Percentiles rank a stretch among this genome's conserved stretches.
phyloP scores from a whole-genome alignment of 2,888 invertebrate species.

The Zaprionus obscuricornis region DNA sequence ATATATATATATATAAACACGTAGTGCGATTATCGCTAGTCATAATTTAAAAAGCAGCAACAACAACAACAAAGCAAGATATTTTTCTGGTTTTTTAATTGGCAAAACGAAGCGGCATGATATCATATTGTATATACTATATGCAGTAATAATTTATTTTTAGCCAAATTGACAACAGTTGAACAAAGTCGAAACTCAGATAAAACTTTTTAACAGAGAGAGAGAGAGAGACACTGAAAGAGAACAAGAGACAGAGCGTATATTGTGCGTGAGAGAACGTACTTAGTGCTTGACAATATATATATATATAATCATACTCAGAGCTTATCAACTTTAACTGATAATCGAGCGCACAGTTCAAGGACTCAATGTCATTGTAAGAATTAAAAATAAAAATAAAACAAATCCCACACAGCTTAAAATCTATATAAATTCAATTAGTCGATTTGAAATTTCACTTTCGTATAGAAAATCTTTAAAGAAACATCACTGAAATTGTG shows the following conservation, averaged over 20 bases:
- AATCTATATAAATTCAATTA: no score
- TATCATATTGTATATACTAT: slow-evolving; percentile 71
- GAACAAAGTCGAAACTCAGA: slow-evolving; percentile 46
- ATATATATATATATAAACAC: slow-evolving; percentile 21
- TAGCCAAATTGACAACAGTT: slow-evolving; percentile 70
- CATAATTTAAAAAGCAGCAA: slow-evolving; percentile 60
- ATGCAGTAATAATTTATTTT: slow-evolving; percentile 73
- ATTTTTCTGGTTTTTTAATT: slow-evolving; percentile 71
- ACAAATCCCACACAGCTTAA: no score
- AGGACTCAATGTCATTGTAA: no score
- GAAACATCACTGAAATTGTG: no score
- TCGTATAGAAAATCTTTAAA: no score
- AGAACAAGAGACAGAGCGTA: slow-evolving; percentile 4
- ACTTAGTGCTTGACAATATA: slow-evolving; percentile 1
- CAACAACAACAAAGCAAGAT: slow-evolving; percentile 36
- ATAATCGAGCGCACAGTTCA: no score
- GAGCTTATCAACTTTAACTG: no score
- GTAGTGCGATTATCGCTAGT: slow-evolving; percentile 66
- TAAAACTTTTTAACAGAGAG: slow-evolving; percentile 53
- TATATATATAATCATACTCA: slow-evolving; percentile 20
- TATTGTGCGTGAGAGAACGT: no score
- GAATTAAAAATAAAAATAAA: no score
- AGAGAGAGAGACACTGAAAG: background rate
- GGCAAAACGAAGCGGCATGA: slow-evolving; percentile 68
- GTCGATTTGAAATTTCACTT: no score